Evolutionary conservation across 2,888 invertebrate species (phyloP).

Genomic region (Liposcelis brunnea): DNA sequence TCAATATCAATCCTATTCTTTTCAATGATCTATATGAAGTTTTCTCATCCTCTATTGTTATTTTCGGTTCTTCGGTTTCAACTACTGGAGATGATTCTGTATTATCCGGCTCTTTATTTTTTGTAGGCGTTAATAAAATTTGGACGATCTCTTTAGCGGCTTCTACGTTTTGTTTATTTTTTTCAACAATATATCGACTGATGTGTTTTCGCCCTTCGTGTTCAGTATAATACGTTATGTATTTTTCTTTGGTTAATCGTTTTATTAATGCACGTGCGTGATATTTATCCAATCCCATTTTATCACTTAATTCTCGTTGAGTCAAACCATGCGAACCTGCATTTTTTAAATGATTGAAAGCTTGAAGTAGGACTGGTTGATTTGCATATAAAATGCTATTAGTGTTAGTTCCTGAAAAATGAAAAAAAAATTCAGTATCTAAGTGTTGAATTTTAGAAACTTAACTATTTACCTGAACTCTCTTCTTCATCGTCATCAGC

Average conservation of each 20-base stretch:
- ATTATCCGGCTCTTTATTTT: conserved; percentile 10
- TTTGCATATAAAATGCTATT: conserved; percentile 18
- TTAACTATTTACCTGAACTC: neutral
- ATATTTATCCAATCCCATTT: conserved; percentile 28
- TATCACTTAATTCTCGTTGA: conserved; percentile 26
- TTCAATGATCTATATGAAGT: neutral
- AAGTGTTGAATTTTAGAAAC: neutral
- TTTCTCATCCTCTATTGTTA: too few relatives aligned
- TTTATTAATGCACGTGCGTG: conserved; percentile 28
- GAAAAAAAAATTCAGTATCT: neutral
- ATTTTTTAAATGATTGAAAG: conserved; percentile 30
- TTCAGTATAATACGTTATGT: too few relatives aligned
- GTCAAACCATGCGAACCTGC: conserved; percentile 34
- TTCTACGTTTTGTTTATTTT: too few relatives aligned
- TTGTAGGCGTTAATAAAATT: conserved; percentile 2
- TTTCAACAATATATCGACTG: too few relatives aligned
- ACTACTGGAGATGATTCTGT: too few relatives aligned
- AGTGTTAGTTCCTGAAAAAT: conserved; percentile 17
- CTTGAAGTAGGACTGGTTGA: conserved; percentile 31
- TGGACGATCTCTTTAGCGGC: too few relatives aligned
- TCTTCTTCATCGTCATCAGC: conserved; percentile 29
- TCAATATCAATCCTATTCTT: conserved; percentile 6
- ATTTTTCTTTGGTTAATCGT: conserved; percentile 12
- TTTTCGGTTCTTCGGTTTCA: too few relatives aligned
- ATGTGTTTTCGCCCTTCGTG: too few relatives aligned